Base-by-base conservation (phyloP, 2,888 invertebrate species). In the Tanypteryx hageni region DNA sequence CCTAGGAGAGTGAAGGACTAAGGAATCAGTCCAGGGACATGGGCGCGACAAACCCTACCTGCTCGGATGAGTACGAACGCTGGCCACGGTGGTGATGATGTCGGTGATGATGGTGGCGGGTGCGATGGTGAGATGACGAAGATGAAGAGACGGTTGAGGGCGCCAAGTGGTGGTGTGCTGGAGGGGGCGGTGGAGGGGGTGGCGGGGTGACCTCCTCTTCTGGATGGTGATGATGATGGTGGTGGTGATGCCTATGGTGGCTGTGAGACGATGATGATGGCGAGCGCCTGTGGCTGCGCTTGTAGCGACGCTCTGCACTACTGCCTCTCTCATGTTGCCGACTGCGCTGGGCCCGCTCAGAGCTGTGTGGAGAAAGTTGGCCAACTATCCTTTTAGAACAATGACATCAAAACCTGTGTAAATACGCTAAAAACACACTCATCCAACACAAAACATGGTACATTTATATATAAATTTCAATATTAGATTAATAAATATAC, bases 221-320 rank as follows among this genome's bases (percentile, higher is more conserved):
- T 18, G 59, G 61, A 94, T 93, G 84, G 95, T 93, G 96, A 93
- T 95, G 83, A 86, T 85, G 92, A 18, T 93, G 96, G 94, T 95
- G 95, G 93, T 96, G 96, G 94, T 96, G 96, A 93, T 96, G 96
- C 95, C 84, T 92, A 56, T 97, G 97, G 94, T 97, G 96, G 94
- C 97, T 97, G 94, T 97, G 96, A 94, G 97, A 97, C 94, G 97
- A 97, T 94, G 97, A 97, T 93, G 97, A 97, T 93, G 98, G 98
- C 93, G 98, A 98, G 95, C 98, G 97, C 94, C 98, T 97, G 95
- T 97, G 97, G 94, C 98, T 98, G 94, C 98, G 97, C 95, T 98
- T 98, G 95, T 98, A 98, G 94, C 98, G 97, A 94, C 98, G 95
- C 96, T 97, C 98, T 95, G 96, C 97, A 95, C 96, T 98, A 95